phyloP scores from a whole-genome alignment of 2,888 invertebrate genomes.

The Xanthorhoe spadicearia region DNA sequence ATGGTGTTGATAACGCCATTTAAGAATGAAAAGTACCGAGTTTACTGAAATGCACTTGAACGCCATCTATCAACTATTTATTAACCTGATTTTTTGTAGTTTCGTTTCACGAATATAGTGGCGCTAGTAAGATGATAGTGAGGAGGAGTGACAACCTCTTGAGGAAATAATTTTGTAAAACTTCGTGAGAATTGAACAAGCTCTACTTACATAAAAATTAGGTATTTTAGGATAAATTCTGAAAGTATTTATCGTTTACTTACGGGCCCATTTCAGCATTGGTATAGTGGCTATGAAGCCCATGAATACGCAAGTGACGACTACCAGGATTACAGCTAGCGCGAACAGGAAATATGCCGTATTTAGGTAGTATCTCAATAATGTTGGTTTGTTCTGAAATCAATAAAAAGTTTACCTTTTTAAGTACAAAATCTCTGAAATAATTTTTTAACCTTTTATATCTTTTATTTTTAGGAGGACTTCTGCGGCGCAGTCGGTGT shows the following conservation, averaged over 20 bases:
- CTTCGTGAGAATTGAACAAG: too few species aligned
- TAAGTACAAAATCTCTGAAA: not conserved
- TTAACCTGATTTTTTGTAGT: too few species aligned
- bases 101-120: too few species aligned
- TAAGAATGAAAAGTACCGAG: not conserved
- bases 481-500: too few species aligned
- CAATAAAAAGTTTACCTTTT: conserved; percentile 3
- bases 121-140: too few species aligned
- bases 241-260: conserved; percentile 51
- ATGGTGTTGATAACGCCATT: conserved; percentile 7
- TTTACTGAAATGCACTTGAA: not conserved
- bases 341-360: conserved; percentile 62
- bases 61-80: not conserved
- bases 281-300: conserved; percentile 65
- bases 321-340: conserved; percentile 61
- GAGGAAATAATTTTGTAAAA: too few species aligned
- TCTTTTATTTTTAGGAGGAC: too few species aligned
- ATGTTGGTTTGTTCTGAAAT: conserved; percentile 64
- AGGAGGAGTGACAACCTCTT: too few species aligned
- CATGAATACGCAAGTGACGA: conserved; percentile 68
- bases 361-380: conserved; percentile 62
- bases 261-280: conserved; percentile 70
- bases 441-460: too few species aligned
- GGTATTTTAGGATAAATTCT: not conserved
- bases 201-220: too few species aligned